Evolutionary conservation across 2,797 vertebrate genomes (phyloP), one percentile per base, ranked within the genome.

Genomic region (Calcarius lapponicus): DNA sequence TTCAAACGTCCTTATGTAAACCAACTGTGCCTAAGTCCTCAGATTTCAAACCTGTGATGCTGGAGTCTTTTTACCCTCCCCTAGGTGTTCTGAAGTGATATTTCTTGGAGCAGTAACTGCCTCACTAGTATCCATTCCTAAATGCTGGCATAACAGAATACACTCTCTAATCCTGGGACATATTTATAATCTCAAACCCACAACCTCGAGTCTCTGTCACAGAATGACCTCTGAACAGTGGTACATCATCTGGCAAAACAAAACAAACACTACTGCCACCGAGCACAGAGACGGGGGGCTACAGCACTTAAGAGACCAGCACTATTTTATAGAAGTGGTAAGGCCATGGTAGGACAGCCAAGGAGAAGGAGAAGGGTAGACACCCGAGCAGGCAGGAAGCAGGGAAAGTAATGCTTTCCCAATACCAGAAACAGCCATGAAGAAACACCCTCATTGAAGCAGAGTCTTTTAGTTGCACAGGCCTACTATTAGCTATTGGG

Each of bases 1-100:
- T 62, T 87, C 67, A 57, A 65, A 54, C 65, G 57, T 51, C 57
- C 29, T 80, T 76, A 89, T 93, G 78, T 94, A 89, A 82, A 58
- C 22, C 47, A 90, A 60, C 34, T 71, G 48, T 67, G 61, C n/a
- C 43, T 69, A 82, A 64, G 25, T 80, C 80, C 80, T 95, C 56
- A 51, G 45, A 82, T 82, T 92, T 93, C 92, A 93, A 93, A 95
- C 83, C 75, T 86, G 57, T 28, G 45, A 86, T 86, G 86, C 67
- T 90, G 60, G 38, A 93, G 32, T 61, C 79, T 91, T 93, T 94
- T 72, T 80, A 93, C 84, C 65, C 96, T 94, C 71, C 86, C 86
- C 71, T 79, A 56, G 48, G 22, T 40, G 31, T 45, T 89, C 50
- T 86, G 47, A 90, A 85, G 32, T 90, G 62, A 3, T 32, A 83